A percentile compares a stretch with the other conserved stretches of the same genome.
Evolutionary conservation across 2,113 vertebrate species (phyloP).

Genomic region (Dipodomys merriami): DNA sequence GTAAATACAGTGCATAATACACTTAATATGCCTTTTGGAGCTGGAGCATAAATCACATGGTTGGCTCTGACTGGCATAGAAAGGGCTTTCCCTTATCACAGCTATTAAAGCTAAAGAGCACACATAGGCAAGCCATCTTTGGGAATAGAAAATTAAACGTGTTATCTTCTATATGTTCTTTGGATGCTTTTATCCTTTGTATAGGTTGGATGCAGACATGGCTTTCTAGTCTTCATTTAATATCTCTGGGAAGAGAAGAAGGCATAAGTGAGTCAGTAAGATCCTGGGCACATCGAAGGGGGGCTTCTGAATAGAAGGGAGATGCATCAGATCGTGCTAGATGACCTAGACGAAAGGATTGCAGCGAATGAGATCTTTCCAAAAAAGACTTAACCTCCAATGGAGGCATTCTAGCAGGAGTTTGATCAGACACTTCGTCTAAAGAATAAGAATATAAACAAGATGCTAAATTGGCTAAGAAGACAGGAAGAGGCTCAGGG

Average conservation of each 20-base stretch:
- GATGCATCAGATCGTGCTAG: neutral
- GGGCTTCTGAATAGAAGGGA: neutral
- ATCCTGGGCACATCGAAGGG: neutral
- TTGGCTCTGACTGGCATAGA: conserved; percentile 60
- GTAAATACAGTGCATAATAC: conserved; percentile 73
- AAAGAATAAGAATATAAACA: neutral
- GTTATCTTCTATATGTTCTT: neutral
- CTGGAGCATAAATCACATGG: conserved; percentile 55
- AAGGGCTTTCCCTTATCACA: conserved; percentile 62
- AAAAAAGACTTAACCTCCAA: neutral
- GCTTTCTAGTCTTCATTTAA: neutral
- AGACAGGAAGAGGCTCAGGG: neutral
- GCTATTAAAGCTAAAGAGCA: conserved; percentile 31
- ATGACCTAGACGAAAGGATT: neutral
- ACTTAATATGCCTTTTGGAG: conserved; percentile 68
- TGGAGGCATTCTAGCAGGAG: neutral
- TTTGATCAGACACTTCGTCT: neutral
- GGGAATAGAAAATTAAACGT: neutral
- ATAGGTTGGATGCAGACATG: neutral
- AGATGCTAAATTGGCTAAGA: neutral
- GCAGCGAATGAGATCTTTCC: neutral
- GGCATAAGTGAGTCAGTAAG: neutral
- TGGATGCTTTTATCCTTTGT: neutral
- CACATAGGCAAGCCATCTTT: neutral
- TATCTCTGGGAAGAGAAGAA: neutral